These are phyloP conservation scores for Theristicus caerulescens DNA, from an alignment of 2,113 vertebrate genomes.

Conservation along the genomic window DNA sequence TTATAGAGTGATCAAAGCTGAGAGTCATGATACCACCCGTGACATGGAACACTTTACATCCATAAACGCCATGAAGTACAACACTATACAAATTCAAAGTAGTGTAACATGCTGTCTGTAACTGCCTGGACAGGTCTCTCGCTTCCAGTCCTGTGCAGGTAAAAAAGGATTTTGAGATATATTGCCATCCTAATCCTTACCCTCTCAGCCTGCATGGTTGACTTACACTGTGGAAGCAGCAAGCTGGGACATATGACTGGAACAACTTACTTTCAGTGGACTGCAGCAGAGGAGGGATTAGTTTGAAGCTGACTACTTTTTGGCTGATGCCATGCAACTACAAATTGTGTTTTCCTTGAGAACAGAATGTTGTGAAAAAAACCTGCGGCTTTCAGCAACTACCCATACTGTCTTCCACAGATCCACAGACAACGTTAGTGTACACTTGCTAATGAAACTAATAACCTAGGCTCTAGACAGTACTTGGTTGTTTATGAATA, in stretches of 20 bases:
- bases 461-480: slow-evolving; percentile 21
- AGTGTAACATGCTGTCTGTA: background rate
- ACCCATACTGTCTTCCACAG: background rate
- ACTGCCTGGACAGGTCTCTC: background rate
- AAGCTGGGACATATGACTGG: background rate
- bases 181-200: background rate
- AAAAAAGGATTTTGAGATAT: background rate
- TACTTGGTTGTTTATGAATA: background rate
- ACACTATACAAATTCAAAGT: background rate
- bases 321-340: background rate
- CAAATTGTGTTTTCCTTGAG: background rate
- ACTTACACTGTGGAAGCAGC: background rate
- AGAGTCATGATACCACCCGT: background rate
- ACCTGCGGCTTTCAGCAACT: background rate
- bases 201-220: background rate
- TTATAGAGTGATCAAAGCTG: slow-evolving; percentile 27
- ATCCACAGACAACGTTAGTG: background rate
- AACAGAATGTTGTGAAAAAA: background rate
- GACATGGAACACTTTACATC: slow-evolving; percentile 12
- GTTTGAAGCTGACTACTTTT: background rate
- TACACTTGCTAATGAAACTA: background rate
- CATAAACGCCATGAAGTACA: background rate
- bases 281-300: background rate
- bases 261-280: background rate
- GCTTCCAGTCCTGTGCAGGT: background rate